Evolutionary conservation across 2,888 invertebrate genomes (phyloP).

Genomic region (Dicyrtomina minuta): DNA sequence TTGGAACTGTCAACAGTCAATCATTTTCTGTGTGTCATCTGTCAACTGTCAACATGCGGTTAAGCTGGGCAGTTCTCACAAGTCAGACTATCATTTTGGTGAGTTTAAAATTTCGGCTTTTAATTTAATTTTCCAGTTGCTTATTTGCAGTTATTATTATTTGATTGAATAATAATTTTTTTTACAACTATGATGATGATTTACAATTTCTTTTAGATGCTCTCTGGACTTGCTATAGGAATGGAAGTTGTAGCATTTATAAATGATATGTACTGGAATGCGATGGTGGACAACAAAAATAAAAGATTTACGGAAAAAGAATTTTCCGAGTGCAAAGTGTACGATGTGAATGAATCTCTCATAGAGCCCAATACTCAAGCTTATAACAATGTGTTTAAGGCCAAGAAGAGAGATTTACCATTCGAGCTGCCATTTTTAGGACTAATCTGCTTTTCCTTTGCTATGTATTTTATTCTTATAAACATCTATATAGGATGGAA

Average conservation of each 20-base stretch:
- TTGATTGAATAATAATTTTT: no score
- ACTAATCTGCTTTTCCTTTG: background rate
- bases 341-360: background rate
- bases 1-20: no score
- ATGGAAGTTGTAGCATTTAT: conserved; percentile 13
- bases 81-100: conserved; percentile 15
- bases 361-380: background rate
- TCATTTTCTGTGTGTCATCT: no score
- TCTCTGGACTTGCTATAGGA: background rate
- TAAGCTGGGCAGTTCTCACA: background rate
- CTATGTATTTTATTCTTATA: conserved; percentile 7
- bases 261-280: conserved; percentile 7
- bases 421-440: conserved; percentile 11
- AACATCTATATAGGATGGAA: conserved; percentile 17
- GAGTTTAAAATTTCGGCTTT: conserved; percentile 4
- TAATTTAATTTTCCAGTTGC: no score
- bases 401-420: conserved; percentile 11
- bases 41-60: background rate
- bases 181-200: no score
- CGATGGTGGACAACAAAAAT: background rate
- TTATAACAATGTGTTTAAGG: conserved; percentile 1
- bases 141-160: no score
- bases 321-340: background rate
- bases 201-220: background rate
- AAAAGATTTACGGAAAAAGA: background rate